phyloP scores from a whole-genome alignment of 2,113 vertebrate genomes.

The Trichechus manatus region DNA sequence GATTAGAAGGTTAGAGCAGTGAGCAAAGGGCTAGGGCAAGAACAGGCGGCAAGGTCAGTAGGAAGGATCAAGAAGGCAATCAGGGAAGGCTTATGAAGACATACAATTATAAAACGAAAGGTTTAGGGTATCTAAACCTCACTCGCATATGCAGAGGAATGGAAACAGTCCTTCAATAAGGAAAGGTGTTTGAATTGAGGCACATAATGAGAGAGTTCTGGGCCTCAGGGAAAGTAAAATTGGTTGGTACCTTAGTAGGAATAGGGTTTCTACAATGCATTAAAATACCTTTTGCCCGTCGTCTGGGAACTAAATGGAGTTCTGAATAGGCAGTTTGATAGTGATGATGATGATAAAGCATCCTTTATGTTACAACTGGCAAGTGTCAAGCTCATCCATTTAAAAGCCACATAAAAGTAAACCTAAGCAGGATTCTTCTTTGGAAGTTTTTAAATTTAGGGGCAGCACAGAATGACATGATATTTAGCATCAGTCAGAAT shows the following conservation, averaged over 20 bases:
- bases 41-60: neutral
- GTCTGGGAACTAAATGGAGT: neutral
- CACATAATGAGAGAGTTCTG: neutral
- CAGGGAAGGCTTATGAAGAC: neutral
- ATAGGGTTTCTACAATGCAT: neutral
- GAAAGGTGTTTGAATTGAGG: neutral
- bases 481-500: neutral
- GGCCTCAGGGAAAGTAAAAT: neutral
- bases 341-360: neutral
- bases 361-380: neutral
- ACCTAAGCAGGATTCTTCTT: neutral
- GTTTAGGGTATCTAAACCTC: neutral
- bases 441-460: neutral
- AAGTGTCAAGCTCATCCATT: neutral
- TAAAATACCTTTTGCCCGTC: neutral
- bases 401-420: neutral
- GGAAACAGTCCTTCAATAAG: neutral
- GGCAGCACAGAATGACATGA: neutral
- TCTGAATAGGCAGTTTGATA: neutral
- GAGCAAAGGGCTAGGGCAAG: neutral
- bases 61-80: neutral
- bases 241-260: neutral
- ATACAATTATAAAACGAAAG: neutral
- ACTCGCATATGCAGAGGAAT: neutral
- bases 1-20: neutral